Evolutionary conservation across 1,140 invertebrate genomes (phyloP).

Genomic region (Galleria mellonella): DNA sequence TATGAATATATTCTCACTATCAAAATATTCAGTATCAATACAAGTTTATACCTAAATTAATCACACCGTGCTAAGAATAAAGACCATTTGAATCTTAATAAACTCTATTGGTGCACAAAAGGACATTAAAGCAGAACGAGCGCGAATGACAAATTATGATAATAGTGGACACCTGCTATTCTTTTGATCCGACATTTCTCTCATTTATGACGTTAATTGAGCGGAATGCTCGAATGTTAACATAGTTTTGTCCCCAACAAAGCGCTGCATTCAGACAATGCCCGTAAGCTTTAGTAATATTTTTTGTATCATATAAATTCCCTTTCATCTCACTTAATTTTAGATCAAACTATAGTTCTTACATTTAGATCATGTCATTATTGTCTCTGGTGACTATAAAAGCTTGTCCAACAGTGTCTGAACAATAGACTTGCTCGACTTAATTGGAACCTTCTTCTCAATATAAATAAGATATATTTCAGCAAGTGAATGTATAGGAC

Average conservation of each 20-base stretch:
- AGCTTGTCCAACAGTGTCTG: background rate
- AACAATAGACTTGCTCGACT: too few relatives aligned
- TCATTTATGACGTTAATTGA: constrained; percentile 72
- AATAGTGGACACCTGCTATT: constrained; percentile 71
- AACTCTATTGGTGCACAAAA: constrained; percentile 33
- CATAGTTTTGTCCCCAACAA: constrained; percentile 60
- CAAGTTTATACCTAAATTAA: constrained; percentile 25
- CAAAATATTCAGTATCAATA: too few relatives aligned
- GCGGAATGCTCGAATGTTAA: constrained; percentile 60
- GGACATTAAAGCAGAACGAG: constrained; percentile 45
- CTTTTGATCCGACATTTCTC: constrained; percentile 71
- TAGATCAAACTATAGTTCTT: constrained; percentile 67
- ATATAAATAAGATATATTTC: constrained; percentile 2
- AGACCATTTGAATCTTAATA: constrained; percentile 29
- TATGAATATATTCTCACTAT: too few relatives aligned
- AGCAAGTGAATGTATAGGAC: constrained; percentile 12
- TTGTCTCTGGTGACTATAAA: constrained; percentile 48
- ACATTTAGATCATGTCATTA: constrained; percentile 66
- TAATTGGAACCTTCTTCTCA: too few relatives aligned
- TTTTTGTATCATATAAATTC: constrained; percentile 66
- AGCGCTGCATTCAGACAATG: constrained; percentile 54
- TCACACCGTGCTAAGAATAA: constrained; percentile 21
- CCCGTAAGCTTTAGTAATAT: constrained; percentile 52
- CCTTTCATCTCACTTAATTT: constrained; percentile 69
- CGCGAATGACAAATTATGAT: constrained; percentile 68